These are phyloP conservation scores for Amiota communis DNA, from an alignment of 2,888 invertebrate genomes.

Conservation along the genomic window DNA sequence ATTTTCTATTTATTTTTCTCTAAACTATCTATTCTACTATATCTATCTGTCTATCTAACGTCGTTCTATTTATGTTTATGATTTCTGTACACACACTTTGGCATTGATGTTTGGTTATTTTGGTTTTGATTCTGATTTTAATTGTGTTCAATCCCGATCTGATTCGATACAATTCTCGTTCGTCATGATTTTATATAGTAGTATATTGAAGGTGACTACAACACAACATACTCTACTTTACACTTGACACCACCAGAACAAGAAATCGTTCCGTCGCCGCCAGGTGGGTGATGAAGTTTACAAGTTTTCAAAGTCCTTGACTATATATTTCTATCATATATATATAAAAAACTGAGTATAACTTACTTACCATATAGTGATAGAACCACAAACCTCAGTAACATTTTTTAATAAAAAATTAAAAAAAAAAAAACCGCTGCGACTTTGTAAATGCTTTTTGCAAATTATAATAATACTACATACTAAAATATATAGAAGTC, in stretches of 20 bases:
- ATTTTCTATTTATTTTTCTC: constrained; percentile 10
- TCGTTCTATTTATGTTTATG: constrained; percentile 23
- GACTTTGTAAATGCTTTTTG: neutral
- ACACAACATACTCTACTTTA: constrained; percentile 50
- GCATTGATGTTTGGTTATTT: constrained; percentile 41
- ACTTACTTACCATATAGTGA: constrained; percentile 20
- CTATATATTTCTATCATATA: constrained; percentile 33
- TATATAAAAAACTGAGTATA: constrained; percentile 40
- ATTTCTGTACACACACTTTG: constrained; percentile 15
- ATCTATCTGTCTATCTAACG: neutral
- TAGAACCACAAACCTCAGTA: neutral
- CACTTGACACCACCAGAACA: constrained; percentile 51
- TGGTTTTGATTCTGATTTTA: constrained; percentile 34
- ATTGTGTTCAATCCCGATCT: constrained; percentile 2
- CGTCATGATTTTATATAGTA: constrained; percentile 42
- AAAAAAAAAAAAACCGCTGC: constrained; percentile 32
- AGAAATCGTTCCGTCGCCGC: constrained; percentile 44
- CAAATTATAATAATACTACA: neutral
- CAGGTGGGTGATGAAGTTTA: constrained; percentile 52
- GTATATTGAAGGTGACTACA: constrained; percentile 61
- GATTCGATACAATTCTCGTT: neutral
- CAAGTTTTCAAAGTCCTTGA: constrained; percentile 35
- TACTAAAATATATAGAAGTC: neutral
- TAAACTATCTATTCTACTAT: constrained; percentile 1
- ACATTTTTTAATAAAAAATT: constrained; percentile 22